These are phyloP conservation scores for Pygathrix nemaeus DNA, from an alignment of 2,113 vertebrate species.

Conservation along the genomic window DNA sequence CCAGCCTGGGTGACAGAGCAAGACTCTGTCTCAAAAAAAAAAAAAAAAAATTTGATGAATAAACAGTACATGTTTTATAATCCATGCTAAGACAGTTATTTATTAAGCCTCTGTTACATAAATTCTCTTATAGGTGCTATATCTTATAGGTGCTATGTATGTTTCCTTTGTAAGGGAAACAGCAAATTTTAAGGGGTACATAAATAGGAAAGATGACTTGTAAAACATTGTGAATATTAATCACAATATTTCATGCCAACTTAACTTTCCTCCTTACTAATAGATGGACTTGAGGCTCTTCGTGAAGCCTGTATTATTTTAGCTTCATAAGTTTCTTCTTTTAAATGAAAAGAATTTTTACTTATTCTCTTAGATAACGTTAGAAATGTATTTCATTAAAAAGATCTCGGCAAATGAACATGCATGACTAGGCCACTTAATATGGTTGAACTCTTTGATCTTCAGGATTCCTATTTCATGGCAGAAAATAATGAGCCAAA, in stretches of 20 bases:
- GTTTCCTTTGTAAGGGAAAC: not conserved
- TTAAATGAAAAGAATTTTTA: not conserved
- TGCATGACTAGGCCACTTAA: no score
- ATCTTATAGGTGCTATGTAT: not conserved
- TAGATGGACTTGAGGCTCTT: not conserved
- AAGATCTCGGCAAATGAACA: no score
- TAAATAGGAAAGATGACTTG: not conserved
- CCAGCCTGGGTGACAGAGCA: no score
- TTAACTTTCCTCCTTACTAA: not conserved
- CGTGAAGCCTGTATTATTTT: not conserved
- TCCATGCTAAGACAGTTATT: not conserved
- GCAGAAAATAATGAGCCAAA: not conserved
- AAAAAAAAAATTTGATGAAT: no score
- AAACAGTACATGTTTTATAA: not conserved
- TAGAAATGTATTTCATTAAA: not conserved
- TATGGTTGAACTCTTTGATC: not conserved
- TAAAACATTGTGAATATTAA: not conserved
- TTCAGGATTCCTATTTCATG: not conserved
- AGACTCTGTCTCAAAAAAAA: no score
- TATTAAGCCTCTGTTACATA: not conserved
- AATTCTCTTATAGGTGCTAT: not conserved
- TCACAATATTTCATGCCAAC: accelerated
- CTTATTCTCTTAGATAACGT: not conserved
- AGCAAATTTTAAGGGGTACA: not conserved
- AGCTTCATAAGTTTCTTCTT: not conserved